phyloP scores from a whole-genome alignment of 92 coral and sea anemone genomes.

The Galaxea fascicularis region DNA sequence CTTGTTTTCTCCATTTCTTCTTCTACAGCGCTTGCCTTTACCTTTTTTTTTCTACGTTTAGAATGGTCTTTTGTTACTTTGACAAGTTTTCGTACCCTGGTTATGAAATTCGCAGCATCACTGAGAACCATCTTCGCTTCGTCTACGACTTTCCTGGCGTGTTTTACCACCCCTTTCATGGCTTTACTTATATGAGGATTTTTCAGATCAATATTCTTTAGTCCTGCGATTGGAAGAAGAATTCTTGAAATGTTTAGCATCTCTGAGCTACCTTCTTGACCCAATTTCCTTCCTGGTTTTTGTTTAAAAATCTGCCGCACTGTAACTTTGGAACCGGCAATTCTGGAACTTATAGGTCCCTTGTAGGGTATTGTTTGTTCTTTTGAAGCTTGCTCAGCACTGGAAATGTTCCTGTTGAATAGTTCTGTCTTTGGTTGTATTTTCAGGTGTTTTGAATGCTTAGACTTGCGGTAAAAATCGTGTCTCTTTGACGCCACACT shows the following conservation, averaged over 20 bases:
- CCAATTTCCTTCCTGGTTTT: background rate
- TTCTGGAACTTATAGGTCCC: background rate
- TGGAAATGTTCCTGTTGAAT: background rate
- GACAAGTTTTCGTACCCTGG: constrained; percentile 66
- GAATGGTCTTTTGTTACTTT: constrained; percentile 39
- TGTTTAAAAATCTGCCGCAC: background rate
- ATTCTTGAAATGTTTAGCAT: constrained; percentile 27
- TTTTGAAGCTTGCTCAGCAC: background rate
- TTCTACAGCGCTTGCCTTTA: constrained; percentile 16
- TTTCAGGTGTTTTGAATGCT: background rate
- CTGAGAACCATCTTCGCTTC: constrained; percentile 79
- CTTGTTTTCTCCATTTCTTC: background rate
- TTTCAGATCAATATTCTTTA: constrained; percentile 59
- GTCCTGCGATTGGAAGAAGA: constrained; percentile 57
- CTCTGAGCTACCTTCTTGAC: background rate
- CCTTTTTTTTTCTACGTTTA: background rate
- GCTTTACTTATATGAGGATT: constrained; percentile 59
- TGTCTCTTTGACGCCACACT: constrained; percentile 74
- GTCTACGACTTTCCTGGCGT: constrained; percentile 71
- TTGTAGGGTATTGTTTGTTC: background rate
- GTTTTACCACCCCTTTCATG: constrained; percentile 65
- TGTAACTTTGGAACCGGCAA: background rate
- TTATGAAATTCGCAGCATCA: constrained; percentile 74
- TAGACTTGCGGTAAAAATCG: constrained; percentile 38
- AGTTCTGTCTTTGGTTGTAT: background rate